phyloP scores from a whole-genome alignment of 1,140 invertebrate genomes.

The Megathymus violae region DNA sequence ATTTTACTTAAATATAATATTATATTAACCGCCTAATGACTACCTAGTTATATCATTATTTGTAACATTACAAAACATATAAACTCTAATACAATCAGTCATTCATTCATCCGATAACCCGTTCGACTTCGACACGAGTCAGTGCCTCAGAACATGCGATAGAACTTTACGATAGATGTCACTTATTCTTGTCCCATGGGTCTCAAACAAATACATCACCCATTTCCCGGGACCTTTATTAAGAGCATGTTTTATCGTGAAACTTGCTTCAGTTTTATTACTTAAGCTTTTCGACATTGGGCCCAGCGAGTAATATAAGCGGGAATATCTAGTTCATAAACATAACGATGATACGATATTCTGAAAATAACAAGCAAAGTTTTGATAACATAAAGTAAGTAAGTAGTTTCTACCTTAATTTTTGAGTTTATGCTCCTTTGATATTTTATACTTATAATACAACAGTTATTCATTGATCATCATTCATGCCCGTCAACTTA shows the following conservation, averaged over 20 bases:
- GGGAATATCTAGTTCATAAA: neutral
- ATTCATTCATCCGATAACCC: neutral
- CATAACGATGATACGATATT: neutral
- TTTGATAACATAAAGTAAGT: slow-evolving; percentile 1
- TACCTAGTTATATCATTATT: no score
- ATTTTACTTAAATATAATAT: no score
- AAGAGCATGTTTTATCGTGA: slow-evolving; percentile 5
- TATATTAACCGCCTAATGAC: no score
- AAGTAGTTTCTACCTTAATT: no score
- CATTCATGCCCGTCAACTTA: no score
- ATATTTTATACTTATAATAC: no score
- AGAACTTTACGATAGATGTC: neutral
- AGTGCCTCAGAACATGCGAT: neutral
- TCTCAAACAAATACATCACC: slow-evolving; percentile 12
- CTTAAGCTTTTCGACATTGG: neutral
- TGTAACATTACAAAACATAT: no score
- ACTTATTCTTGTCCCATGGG: neutral
- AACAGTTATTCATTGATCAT: no score
- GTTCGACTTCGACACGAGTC: neutral
- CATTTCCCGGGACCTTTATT: slow-evolving; percentile 16
- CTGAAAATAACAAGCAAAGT: neutral
- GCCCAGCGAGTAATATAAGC: neutral
- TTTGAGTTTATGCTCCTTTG: no score
- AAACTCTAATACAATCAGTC: no score
- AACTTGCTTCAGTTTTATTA: slow-evolving; percentile 18